Percentiles rank a stretch among this genome's conserved stretches.
These are phyloP conservation scores for Troilus luridus DNA, from an alignment of 2,888 invertebrate species.

Conservation along the genomic window DNA sequence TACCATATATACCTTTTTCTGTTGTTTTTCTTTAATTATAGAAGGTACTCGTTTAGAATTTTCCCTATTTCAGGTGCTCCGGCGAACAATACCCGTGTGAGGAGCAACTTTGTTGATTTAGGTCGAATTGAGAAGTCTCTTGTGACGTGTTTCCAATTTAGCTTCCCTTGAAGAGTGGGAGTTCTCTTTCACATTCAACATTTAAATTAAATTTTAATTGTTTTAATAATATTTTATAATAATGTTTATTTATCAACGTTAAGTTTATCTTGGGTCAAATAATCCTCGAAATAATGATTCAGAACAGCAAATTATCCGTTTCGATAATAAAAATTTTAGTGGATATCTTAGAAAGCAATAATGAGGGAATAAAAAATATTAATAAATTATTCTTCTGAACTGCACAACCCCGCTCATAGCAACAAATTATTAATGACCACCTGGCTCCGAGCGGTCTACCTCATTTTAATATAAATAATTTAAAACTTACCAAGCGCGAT, in stretches of 20 bases:
- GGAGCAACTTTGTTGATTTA: slow-evolving; percentile 1
- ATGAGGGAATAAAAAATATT: not conserved
- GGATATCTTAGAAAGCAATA: not conserved
- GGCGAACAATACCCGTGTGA: not conserved
- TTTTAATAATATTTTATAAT: too few relatives aligned
- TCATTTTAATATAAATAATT: not conserved
- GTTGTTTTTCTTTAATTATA: not conserved
- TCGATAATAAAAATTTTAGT: not conserved
- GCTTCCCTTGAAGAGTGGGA: not conserved
- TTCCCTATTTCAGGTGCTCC: not conserved
- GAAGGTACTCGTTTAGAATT: not conserved
- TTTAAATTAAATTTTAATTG: not conserved
- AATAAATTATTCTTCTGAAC: not conserved
- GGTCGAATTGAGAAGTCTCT: not conserved
- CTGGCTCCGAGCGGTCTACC: not conserved
- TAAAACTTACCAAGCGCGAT: not conserved
- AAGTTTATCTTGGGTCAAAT: too few relatives aligned
- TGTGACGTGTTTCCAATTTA: not conserved
- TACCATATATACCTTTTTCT: not conserved
- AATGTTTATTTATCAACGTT: too few relatives aligned
- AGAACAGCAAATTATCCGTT: not conserved
- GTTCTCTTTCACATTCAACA: not conserved
- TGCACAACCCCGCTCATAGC: not conserved
- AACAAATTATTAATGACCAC: not conserved
- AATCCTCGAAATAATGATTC: too few relatives aligned